A percentile compares a stretch with the other conserved stretches of the same genome.
Evolutionary conservation across 2,113 vertebrate species (phyloP).

Genomic region (Ceyx melanurus): DNA sequence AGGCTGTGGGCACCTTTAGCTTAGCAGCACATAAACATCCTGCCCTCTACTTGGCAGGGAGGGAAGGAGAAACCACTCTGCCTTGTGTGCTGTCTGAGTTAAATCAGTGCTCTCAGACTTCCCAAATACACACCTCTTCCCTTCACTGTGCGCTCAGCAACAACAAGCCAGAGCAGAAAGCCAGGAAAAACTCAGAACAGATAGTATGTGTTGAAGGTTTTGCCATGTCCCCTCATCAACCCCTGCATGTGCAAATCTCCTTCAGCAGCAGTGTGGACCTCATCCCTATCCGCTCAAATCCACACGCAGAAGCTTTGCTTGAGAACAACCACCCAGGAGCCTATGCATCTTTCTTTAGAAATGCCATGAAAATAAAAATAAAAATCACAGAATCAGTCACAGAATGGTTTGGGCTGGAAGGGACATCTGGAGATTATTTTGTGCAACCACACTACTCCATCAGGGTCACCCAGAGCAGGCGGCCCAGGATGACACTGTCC

Average conservation of each 20-base stretch:
- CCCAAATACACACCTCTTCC: neutral
- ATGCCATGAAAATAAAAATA: too few species aligned
- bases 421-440: neutral
- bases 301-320: neutral
- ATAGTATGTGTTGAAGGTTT: neutral
- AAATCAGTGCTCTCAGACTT: neutral
- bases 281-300: neutral
- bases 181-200: neutral
- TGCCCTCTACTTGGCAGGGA: neutral
- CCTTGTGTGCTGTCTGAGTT: neutral
- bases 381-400: neutral
- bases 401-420: neutral
- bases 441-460: neutral
- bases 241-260: neutral
- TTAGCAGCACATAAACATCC: neutral
- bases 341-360: neutral
- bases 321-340: neutral
- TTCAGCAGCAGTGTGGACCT: neutral
- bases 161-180: neutral
- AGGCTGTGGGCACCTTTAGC: neutral
- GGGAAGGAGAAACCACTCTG: neutral
- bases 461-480: neutral
- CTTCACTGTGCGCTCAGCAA: neutral
- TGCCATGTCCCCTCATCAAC: neutral
- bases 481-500: neutral